phyloP scores from a whole-genome alignment of 2,888 invertebrate species.

The Orthosia gothica region DNA sequence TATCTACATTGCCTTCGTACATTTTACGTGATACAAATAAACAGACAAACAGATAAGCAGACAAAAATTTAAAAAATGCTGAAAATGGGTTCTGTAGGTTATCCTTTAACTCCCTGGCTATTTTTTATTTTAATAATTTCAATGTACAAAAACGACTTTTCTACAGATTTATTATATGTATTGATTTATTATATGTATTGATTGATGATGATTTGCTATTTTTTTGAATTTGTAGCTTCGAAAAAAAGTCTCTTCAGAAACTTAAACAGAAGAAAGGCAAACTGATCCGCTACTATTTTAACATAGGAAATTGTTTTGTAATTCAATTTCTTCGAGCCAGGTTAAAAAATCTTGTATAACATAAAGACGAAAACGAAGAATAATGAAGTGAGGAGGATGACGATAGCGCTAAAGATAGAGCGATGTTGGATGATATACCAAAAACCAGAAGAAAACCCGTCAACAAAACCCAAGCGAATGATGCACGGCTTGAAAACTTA shows the following conservation, averaged over 20 bases:
- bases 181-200: too few relatives aligned
- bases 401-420: slow-evolving; percentile 14
- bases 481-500: neutral
- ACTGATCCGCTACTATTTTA: neutral
- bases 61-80: too few relatives aligned
- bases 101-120: too few relatives aligned
- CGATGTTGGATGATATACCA: slow-evolving; percentile 18
- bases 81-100: too few relatives aligned
- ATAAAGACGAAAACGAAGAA: slow-evolving; percentile 20
- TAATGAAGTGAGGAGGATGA: slow-evolving; percentile 40
- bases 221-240: neutral
- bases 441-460: slow-evolving; percentile 13
- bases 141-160: too few relatives aligned
- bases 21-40: too few relatives aligned
- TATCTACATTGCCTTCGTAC: too few relatives aligned
- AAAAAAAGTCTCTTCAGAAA: neutral
- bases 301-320: neutral
- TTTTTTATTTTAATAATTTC: too few relatives aligned
- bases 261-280: neutral
- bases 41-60: too few relatives aligned
- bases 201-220: too few relatives aligned
- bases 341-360: slow-evolving; percentile 10
- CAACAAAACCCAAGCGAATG: neutral
- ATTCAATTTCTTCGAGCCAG: neutral
- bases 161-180: too few relatives aligned